Conservation (phyloP, 2,113 vertebrate species). For the Meles meles region DNA sequence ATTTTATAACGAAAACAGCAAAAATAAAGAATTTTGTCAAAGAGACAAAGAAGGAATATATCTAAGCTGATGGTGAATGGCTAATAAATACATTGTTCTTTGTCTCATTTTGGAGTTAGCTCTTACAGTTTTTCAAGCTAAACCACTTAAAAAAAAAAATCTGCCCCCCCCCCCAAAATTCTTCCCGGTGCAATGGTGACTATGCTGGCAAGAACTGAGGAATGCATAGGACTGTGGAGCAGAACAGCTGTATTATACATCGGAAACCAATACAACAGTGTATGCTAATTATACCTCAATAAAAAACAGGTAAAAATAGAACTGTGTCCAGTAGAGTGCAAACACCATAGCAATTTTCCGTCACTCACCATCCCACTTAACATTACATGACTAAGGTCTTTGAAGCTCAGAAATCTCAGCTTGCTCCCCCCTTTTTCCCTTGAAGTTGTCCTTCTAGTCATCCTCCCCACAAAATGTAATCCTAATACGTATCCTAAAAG, state of each 20-base stretch:
- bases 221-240: too few species aligned
- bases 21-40: background rate
- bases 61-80: background rate
- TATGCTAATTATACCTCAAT: background rate
- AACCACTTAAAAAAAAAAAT: background rate
- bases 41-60: background rate
- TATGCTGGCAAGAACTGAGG: background rate
- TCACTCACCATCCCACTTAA: background rate
- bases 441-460: background rate
- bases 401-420: background rate
- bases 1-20: background rate
- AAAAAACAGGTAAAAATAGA: background rate
- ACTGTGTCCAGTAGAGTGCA: background rate
- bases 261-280: background rate
- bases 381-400: background rate
- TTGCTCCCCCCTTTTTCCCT: background rate
- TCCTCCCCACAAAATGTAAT: background rate
- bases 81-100: background rate
- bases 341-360: accelerated
- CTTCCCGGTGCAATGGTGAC: background rate
- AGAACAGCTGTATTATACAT: too few species aligned
- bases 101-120: background rate
- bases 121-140: too few species aligned
- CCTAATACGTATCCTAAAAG: background rate
- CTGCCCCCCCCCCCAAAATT: background rate